These are phyloP conservation scores for Alectoris magna DNA, from an alignment of 2,797 vertebrate genomes.

Conservation along the genomic window DNA sequence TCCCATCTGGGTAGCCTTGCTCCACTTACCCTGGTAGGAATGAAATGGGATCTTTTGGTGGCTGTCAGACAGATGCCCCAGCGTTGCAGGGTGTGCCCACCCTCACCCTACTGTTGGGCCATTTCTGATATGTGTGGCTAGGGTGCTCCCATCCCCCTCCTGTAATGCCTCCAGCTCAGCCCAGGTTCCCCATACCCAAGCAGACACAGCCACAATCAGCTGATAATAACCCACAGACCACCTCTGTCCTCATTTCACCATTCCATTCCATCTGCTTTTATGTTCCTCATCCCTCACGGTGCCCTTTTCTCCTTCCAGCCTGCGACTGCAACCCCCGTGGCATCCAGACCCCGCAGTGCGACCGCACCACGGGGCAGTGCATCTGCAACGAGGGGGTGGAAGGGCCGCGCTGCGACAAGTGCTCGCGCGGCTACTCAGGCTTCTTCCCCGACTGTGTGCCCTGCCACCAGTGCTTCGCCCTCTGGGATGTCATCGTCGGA, in stretches of 20 bases:
- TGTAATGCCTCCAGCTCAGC: neutral
- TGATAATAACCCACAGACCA: neutral
- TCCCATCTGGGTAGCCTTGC: neutral
- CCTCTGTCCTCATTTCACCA: rapidly evolving
- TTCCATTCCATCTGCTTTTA: neutral
- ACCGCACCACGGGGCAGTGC: conserved; percentile 88
- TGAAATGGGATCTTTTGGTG: neutral
- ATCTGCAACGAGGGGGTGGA: conserved; percentile 90
- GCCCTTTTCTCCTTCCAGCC: conserved; percentile 78
- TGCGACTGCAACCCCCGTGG: conserved; percentile 93
- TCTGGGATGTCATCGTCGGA: conserved; percentile 88
- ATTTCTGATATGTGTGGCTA: neutral
- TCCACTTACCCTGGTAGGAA: neutral
- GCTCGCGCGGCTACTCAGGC: conserved; percentile 91
- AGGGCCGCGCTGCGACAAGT: conserved; percentile 87
- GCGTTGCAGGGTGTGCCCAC: neutral
- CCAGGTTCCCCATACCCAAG: neutral
- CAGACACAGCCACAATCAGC: neutral
- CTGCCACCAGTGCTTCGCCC: conserved; percentile 94
- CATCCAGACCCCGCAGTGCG: conserved; percentile 87
- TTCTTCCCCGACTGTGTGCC: conserved; percentile 89
- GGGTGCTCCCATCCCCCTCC: neutral
- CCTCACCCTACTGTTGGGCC: neutral
- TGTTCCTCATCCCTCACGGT: neutral
- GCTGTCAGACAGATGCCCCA: neutral